phyloP scores from a whole-genome alignment of 1,140 invertebrate genomes.

The Megathymus violae region DNA sequence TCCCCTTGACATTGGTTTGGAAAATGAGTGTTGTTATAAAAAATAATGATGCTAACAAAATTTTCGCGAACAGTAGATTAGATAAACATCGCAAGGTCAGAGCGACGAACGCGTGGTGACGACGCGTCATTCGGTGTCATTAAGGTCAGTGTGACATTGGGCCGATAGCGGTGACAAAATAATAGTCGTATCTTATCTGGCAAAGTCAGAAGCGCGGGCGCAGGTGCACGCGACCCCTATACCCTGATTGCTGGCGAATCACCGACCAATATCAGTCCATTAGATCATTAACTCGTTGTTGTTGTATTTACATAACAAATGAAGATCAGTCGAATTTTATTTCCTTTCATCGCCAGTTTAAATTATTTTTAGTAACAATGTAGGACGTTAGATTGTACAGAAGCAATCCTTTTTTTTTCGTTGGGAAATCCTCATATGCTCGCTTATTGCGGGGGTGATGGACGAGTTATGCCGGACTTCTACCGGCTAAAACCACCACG shows the following conservation, averaged over 20 bases:
- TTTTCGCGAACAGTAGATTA: slow-evolving; percentile 80
- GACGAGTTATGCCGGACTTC: too few species aligned
- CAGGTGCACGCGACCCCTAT: slow-evolving; percentile 72
- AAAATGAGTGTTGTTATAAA: slow-evolving; percentile 33
- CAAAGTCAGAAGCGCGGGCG: slow-evolving; percentile 78
- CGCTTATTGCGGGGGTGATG: too few species aligned
- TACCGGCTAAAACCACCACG: too few species aligned
- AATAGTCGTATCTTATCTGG: slow-evolving; percentile 81
- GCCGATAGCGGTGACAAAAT: slow-evolving; percentile 78
- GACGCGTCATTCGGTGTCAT: slow-evolving; percentile 79
- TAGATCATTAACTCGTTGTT: too few species aligned
- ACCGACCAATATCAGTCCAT: slow-evolving; percentile 33
- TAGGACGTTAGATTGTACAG: too few species aligned
- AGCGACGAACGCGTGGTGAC: slow-evolving; percentile 66
- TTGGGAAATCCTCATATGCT: too few species aligned
- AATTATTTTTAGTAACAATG: too few species aligned
- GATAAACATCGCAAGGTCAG: slow-evolving; percentile 81
- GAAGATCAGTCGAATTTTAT: too few species aligned
- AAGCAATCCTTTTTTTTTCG: too few species aligned
- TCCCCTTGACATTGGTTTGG: slow-evolving; percentile 26
- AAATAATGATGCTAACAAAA: slow-evolving; percentile 66
- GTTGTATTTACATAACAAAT: too few species aligned
- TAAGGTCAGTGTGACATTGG: slow-evolving; percentile 82
- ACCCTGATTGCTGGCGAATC: slow-evolving; percentile 56
- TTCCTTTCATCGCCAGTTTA: too few species aligned